These are phyloP conservation scores for Pocota personata DNA, from an alignment of 2,888 invertebrate genomes.

Conservation along the genomic window DNA sequence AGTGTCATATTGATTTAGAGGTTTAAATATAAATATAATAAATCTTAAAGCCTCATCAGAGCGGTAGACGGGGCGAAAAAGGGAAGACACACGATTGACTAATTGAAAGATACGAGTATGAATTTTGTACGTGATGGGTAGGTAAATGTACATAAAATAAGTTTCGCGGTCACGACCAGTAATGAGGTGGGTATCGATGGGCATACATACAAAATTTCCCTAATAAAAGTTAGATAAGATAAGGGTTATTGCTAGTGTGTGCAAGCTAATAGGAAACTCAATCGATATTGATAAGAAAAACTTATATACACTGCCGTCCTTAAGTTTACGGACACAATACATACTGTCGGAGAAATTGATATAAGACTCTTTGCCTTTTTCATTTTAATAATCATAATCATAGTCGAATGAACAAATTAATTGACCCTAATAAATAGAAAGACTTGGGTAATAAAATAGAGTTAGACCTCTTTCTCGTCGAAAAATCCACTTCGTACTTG, in stretches of 20 bases:
- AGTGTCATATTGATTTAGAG: conserved; percentile 25
- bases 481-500: no score
- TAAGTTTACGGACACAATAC: not conserved
- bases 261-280: not conserved
- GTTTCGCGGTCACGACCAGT: not conserved
- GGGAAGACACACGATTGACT: not conserved
- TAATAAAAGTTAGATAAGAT: not conserved
- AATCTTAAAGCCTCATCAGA: not conserved
- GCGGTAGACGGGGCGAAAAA: not conserved
- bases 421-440: no score
- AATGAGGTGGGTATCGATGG: no score
- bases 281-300: conserved; percentile 11
- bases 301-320: no score
- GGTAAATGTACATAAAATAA: not conserved
- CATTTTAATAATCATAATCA: no score
- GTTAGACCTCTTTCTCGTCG: no score
- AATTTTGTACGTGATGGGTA: not conserved
- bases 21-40: not conserved
- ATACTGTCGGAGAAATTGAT: no score
- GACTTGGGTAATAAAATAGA: no score
- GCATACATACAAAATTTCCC: not conserved
- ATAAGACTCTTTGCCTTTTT: no score
- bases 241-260: not conserved
- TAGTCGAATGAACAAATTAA: no score
- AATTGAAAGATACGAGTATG: not conserved